Evolutionary conservation across 2,888 invertebrate genomes (phyloP), one percentile per base, ranked within the genome.

Genomic region (Ecliptopera silaceata): DNA sequence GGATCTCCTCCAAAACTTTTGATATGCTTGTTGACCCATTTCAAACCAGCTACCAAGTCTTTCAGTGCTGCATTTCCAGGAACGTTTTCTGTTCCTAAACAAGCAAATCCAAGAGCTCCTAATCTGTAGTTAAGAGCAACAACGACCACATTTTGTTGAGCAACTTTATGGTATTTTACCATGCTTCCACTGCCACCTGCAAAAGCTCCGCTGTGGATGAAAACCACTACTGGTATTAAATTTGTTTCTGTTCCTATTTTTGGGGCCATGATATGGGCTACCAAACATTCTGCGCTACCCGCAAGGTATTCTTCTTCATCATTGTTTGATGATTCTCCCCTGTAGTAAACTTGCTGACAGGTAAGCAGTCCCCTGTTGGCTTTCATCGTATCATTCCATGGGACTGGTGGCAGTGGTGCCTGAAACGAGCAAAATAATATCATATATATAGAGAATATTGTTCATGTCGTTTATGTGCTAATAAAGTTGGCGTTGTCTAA

Each of bases 31-130:
- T 94, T 93, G 1, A 96, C 92, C 95, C 96, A 96, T 63, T 93
- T 83, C 43, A 98, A 83, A 0, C 96, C 97, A 75, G 96, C 92
- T 48, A 95, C 93, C 77, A 97, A 96, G 78, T 98, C 98, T 77
- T 95, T 94, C 43, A 98, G 78, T 0, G 96, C 98, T 61, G 96
- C 94, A 79, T 98, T 98, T 0, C 98, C 97, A 0, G 96, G 94
- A 20, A 94, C 93, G 63, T 93, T 92, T 66, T 88, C 82, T 31
- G 86, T 92, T 2, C 93, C 93, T 44, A 94, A 80, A 62, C 93
- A 93, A 17, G 94, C 92, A 78, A 95, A 95, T 12, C 95, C 96
- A 65, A 95, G 92, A 5, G 95, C 93, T 63, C 95, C 95, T 47
- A 94, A 86, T 66, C 96, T 91, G 72, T 95, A 96, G 72, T 94